A percentile compares a stretch with the other conserved stretches of the same genome.
These are phyloP conservation scores for Odocoileus hemionus DNA, from an alignment of 2,113 vertebrate species.

Conservation along the genomic window DNA sequence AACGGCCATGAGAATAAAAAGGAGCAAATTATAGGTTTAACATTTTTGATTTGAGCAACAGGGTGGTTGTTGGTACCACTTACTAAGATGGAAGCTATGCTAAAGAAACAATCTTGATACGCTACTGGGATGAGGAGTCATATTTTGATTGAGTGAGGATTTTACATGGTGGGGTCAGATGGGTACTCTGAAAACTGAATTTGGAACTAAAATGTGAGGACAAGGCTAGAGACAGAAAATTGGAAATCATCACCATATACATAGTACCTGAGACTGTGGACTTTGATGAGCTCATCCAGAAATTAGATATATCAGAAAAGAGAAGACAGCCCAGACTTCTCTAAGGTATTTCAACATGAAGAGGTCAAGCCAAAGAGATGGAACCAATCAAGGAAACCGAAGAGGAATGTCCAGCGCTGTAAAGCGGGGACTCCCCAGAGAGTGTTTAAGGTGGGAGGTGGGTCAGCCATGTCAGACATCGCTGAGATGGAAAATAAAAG, in stretches of 20 bases:
- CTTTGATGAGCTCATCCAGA: background rate
- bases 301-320: background rate
- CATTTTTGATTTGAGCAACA: background rate
- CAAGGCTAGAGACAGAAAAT: background rate
- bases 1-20: fast-evolving
- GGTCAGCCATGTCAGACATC: fast-evolving
- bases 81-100: fast-evolving
- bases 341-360: background rate
- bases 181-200: background rate
- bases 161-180: background rate
- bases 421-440: too few relatives aligned
- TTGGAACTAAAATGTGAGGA: background rate
- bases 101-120: fast-evolving
- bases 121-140: fast-evolving
- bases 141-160: background rate
- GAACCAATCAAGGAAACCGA: background rate
- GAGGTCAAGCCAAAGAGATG: background rate
- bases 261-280: fast-evolving
- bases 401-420: fast-evolving
- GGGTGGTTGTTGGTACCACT: fast-evolving
- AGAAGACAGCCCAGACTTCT: background rate
- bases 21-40: background rate
- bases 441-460: background rate
- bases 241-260: fast-evolving
- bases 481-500: fast-evolving